Conservation (phyloP, 2,888 invertebrate species). For the Nemotelus nigrinus region DNA sequence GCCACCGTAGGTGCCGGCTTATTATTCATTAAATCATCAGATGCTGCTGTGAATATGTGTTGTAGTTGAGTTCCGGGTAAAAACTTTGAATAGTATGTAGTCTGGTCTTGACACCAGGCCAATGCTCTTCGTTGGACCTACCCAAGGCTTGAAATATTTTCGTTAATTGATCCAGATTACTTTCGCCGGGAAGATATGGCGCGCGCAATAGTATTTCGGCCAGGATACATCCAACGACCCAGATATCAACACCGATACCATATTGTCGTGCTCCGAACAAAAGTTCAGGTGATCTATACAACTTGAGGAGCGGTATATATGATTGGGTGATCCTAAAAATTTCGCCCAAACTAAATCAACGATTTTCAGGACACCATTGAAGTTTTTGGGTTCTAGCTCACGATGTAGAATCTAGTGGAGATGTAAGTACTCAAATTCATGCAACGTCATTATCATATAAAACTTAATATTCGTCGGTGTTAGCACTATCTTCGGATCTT, state of each 20-base stretch:
- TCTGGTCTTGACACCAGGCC: too few relatives aligned
- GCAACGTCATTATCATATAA: constrained; percentile 93
- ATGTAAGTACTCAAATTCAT: constrained; percentile 93
- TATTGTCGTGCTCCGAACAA: constrained; percentile 95
- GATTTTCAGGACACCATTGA: constrained; percentile 92
- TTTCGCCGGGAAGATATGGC: constrained; percentile 82
- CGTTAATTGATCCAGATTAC: too few relatives aligned
- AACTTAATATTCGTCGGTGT: constrained; percentile 94
- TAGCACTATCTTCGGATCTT: constrained; percentile 86
- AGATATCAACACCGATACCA: constrained; percentile 96
- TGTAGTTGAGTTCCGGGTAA: too few relatives aligned
- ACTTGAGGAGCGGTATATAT: too few relatives aligned
- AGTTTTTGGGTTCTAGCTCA: constrained; percentile 91
- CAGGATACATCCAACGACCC: constrained; percentile 98
- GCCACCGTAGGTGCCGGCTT: too few relatives aligned
- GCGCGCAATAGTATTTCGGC: constrained; percentile 90
- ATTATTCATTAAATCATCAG: too few relatives aligned
- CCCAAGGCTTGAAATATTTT: too few relatives aligned
- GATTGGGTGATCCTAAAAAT: too few relatives aligned
- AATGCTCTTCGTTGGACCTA: too few relatives aligned
- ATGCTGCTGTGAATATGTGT: too few relatives aligned
- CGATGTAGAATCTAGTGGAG: constrained; percentile 96
- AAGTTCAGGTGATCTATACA: constrained; percentile 84
- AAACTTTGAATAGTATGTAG: too few relatives aligned
- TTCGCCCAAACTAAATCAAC: too few relatives aligned